Evolutionary conservation across 2,888 invertebrate species (phyloP), one percentile per base, ranked within the genome.

Genomic region (Spilarctia lutea): DNA sequence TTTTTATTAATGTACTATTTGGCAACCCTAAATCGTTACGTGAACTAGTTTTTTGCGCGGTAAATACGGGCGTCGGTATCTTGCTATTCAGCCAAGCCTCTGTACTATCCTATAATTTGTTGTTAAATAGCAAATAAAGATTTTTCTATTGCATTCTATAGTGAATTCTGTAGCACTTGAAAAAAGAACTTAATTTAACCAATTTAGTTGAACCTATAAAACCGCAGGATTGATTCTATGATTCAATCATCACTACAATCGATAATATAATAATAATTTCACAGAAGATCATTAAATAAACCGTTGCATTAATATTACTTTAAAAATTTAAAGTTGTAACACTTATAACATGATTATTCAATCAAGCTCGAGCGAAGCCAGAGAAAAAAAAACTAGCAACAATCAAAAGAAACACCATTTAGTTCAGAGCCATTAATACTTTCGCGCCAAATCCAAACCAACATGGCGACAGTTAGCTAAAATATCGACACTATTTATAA

Each of bases 401-500:
- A 45, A 45, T 1, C 42, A 13, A 13, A 13, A 13, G 13, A 45
- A 33, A 33, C 35, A 35, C 35, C 35, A 75, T 18, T n/a, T n/a
- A 65, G 60, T 69, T n/a, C 16, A 39, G 2, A 45, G 42, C 71
- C 68, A 72, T 70, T 24, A 24, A 70, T 66, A 70, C 71, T 69
- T 69, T 72, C 75, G 70, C 75, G 71, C 72, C 66, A 70, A 72
- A 33, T 20, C 39, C 48, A 71, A 71, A 63, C 63, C 71, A 63
- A 52, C 56, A 76, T 76, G 71, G 73, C 71, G 71, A 33, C 73
- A 27, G 65, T 68, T 24, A 39, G 66, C 68, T 75, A 71, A 75
- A 83, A 74, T 76, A 73, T 76, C 76, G 56, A 75, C 65, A 67
- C 85, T 84, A 84, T 78, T 79, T 78, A 80, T 83, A 79, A 56